These are phyloP conservation scores for Cephus runcator DNA, from an alignment of 2,888 invertebrate species.

Conservation along the genomic window DNA sequence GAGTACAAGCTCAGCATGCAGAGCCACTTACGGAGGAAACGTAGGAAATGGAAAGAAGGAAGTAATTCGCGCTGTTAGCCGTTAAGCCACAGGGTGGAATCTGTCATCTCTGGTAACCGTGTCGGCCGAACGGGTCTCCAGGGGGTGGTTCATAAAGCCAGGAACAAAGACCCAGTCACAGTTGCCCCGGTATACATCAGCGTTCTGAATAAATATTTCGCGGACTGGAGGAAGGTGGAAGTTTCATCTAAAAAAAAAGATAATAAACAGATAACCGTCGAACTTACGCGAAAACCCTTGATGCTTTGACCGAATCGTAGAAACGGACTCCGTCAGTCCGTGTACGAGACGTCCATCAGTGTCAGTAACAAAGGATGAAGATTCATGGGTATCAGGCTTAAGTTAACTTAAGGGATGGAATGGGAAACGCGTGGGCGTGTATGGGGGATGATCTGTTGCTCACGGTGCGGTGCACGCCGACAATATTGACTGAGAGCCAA, in stretches of 20 bases:
- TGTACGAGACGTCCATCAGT: conserved; percentile 18
- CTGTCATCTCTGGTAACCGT: neutral
- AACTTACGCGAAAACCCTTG: neutral
- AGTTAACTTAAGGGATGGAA: neutral
- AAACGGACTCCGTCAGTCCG: conserved; percentile 15
- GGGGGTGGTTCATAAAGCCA: neutral
- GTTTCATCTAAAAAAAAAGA: neutral
- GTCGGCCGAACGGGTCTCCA: neutral
- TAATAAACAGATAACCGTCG: neutral
- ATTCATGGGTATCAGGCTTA: neutral
- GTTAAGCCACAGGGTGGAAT: neutral
- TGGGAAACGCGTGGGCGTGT: conserved; percentile 34
- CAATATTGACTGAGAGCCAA: conserved; percentile 59
- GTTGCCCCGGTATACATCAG: neutral
- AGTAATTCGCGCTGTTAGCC: neutral
- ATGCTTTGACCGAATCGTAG: conserved; percentile 6
- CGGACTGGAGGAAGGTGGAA: neutral
- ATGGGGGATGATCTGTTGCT: conserved; percentile 57
- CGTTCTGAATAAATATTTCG: neutral
- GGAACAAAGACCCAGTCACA: neutral
- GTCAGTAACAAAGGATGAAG: neutral
- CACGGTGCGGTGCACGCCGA: conserved; percentile 48
- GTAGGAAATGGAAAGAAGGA: neutral
- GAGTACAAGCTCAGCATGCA: neutral
- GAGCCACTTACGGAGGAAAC: neutral